Percentiles rank a stretch among this genome's conserved stretches.
Evolutionary conservation across 2,888 invertebrate species (phyloP).

Genomic region (Ernsta delagoae): DNA sequence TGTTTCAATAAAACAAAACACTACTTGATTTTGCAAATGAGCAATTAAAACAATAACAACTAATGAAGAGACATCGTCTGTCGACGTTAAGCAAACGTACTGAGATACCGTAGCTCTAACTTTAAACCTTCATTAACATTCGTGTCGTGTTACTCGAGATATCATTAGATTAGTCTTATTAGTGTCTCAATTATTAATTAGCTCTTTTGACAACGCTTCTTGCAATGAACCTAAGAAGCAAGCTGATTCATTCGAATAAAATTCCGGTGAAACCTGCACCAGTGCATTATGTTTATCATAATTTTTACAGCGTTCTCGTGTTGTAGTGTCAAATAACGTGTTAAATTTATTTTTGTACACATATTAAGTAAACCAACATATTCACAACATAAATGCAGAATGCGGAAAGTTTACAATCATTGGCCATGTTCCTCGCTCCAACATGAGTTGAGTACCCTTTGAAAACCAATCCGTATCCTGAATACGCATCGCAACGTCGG

Average conservation of each 20-base stretch:
- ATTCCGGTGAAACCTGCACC: too few relatives aligned
- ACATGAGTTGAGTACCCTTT: conserved; percentile 35
- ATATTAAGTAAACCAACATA: background rate
- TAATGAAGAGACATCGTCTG: conserved; percentile 61
- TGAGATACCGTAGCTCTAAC: conserved; percentile 52
- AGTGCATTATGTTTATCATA: too few relatives aligned
- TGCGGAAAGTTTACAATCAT: background rate
- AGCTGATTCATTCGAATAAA: too few relatives aligned
- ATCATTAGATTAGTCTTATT: conserved; percentile 52
- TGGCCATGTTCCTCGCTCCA: background rate
- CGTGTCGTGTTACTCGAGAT: conserved; percentile 52
- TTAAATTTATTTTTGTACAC: too few relatives aligned
- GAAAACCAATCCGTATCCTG: conserved; percentile 42
- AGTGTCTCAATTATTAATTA: conserved; percentile 17
- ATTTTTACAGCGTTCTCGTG: too few relatives aligned
- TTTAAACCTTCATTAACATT: conserved; percentile 73
- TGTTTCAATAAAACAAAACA: background rate
- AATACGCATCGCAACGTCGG: conserved; percentile 39
- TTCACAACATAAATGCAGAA: background rate
- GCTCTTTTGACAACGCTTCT: background rate
- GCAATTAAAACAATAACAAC: conserved; percentile 58
- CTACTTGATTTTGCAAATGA: conserved; percentile 16
- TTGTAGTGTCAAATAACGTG: too few relatives aligned
- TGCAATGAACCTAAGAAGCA: background rate
- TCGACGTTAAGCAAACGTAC: conserved; percentile 46